Base-by-base conservation (phyloP, 2,113 vertebrate species). In the Podilymbus podiceps region DNA sequence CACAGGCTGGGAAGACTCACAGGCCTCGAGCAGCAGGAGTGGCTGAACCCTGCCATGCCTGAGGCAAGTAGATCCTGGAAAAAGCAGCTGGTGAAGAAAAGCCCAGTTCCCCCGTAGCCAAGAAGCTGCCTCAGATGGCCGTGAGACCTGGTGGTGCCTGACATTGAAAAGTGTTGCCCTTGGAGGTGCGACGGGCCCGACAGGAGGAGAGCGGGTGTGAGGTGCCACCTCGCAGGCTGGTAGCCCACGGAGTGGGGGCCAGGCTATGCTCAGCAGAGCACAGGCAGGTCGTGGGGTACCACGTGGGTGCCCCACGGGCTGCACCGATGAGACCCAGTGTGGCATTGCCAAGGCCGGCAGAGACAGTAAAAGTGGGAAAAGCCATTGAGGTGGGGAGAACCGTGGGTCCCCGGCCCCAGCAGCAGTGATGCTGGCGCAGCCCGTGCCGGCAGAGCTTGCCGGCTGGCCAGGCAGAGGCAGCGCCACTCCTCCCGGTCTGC, bases 121-220 rank as follows among this genome's bases (percentile, higher is more conserved):
- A 66, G 64, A 42, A 68, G 7, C 77, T 74, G 49, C 42, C 49
- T 71, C 28, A 56, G 66, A n/a, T 2, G 46, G 59, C 73, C 3
- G 2, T 11, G 60, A 71, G 62, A 44, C 25, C 23, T 47, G 38
- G 0, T 0, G 5, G 59, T 2, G 10, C 22, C 49, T 77, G 74
- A 31, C 11, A 35, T 1, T 55, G 64, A 55, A 27, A 76, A 55
- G 58, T 0, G 1, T 33, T 47, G 56, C 47, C 50, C 78, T 89
- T 0, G 0, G 52, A 58, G 15, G 27, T 33, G 58, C 58, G n/a
- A 4, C 0, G 0, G 27, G 16, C 15, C 27, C 40, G 47, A n/a
- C 1, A 5, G 30, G 50, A 92, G 55, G 28, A 60, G 9, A 40
- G 38, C 0, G 11, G 78, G 46, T 3, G 0, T 3, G 8, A 60